Conservation (phyloP, 2,113 vertebrate species). For the Misgurnus mizolepis region DNA sequence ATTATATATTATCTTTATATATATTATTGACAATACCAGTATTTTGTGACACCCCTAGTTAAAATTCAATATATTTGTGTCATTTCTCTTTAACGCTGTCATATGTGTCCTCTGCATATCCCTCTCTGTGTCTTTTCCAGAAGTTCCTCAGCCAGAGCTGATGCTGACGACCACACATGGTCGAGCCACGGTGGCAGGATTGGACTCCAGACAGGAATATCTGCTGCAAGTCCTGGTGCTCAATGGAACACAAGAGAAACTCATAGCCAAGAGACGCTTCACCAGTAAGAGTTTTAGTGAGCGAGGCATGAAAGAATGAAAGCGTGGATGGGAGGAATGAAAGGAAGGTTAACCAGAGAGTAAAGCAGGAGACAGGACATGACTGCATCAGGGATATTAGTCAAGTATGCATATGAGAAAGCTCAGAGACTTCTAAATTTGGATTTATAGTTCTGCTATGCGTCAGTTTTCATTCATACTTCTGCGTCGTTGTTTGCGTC, state of each 20-base stretch:
- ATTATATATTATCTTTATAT: too few relatives aligned
- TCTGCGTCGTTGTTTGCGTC: too few relatives aligned
- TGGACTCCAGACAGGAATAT: slow-evolving; percentile 87
- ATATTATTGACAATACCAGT: too few relatives aligned
- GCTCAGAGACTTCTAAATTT: background rate
- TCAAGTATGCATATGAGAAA: background rate
- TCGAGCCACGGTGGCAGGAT: slow-evolving; percentile 85
- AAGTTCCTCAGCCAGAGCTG: slow-evolving; percentile 85
- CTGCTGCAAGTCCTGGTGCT: slow-evolving; percentile 83
- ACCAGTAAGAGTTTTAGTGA: slow-evolving; percentile 79
- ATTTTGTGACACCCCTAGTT: too few relatives aligned
- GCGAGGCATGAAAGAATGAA: background rate
- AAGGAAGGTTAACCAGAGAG: background rate
- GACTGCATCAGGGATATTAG: too few relatives aligned
- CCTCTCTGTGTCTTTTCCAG: slow-evolving; percentile 63
- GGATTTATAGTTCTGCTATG: too few relatives aligned
- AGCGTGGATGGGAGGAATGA: background rate
- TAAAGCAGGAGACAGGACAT: background rate
- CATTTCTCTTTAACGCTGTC: too few relatives aligned
- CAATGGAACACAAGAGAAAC: slow-evolving; percentile 79
- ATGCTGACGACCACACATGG: slow-evolving; percentile 91
- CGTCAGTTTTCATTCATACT: too few relatives aligned
- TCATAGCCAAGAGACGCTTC: slow-evolving; percentile 87
- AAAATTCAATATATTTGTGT: too few relatives aligned
- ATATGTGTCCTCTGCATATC: too few relatives aligned